Base-by-base conservation (phyloP, 2,113 vertebrate species). In the Murina feae region DNA sequence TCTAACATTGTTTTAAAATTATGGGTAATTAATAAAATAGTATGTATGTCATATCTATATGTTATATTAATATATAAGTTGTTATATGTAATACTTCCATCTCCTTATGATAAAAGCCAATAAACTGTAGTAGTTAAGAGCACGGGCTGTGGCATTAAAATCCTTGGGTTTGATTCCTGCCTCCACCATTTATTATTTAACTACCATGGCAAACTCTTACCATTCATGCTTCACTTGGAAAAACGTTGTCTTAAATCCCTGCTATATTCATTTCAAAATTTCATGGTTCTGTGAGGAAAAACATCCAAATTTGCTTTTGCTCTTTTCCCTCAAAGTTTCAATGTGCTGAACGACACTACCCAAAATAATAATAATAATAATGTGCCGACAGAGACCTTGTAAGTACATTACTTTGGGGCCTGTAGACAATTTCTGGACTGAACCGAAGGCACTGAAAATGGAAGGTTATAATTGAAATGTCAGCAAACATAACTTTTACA, bases 401-500 rank as follows among this genome's bases (percentile, higher is more conserved):
- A 96, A 96, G 93, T 94, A 93, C 32, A 88, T 88, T 66, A 91
- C 89, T 74, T 95, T 96, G 14, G 42, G 96, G 49, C 84, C 35
- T 96, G 12, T 71, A 91, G 95, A 68, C 14, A 95, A 80, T 76
- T 96, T 42, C 55, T 94, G 93, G 49, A 51, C 80, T 95, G 92
- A 95, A 96, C 92, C 68, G 55, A 80, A 91, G 72, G 75, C 60
- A 93, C 96, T 97, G 97, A 96, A 97, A 97, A 86, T 89, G 94
- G 95, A 32, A 97, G 63, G 86, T 97, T 97, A 79, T 97, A 97
- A 95, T 93, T 87, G 95, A 78, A 92, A 92, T 97, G 97, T 97
- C 97, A 98, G 96, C 95, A 97, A 96, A 97, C 93, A 94, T 82
- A 95, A 96, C 80, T 96, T 96, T 96, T 82, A 71, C 97, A 95